Percentiles rank a stretch among this genome's conserved stretches.
phyloP scores from a whole-genome alignment of 2,888 invertebrate genomes.

The Exephanes ischioxanthus region DNA sequence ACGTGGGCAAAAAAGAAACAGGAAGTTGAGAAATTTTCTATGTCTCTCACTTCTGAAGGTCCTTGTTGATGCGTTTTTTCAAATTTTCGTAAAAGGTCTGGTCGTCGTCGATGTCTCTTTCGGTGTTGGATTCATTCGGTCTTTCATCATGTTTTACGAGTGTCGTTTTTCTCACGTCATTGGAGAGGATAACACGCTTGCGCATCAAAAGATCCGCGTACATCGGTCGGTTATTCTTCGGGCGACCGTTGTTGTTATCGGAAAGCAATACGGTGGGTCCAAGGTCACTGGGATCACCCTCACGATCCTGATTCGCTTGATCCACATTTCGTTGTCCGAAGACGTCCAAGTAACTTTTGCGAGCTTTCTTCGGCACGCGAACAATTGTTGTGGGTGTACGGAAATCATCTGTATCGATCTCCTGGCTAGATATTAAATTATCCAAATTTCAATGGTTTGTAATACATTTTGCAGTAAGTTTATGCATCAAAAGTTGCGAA shows the following conservation, averaged over 20 bases:
- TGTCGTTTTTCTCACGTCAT: not conserved
- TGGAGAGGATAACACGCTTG: slow-evolving; percentile 25
- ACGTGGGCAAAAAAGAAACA: no score
- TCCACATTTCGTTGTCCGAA: not conserved
- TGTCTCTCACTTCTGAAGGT: not conserved
- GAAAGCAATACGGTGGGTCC: not conserved
- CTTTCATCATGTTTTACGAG: not conserved
- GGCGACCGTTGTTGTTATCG: not conserved
- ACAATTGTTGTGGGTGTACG: not conserved
- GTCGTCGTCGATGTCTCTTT: not conserved
- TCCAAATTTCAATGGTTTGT: not conserved
- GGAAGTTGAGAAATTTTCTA: not conserved
- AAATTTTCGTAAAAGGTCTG: slow-evolving; percentile 15
- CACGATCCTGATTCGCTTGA: not conserved
- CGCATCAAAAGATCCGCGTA: not conserved
- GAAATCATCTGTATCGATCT: not conserved
- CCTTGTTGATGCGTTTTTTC: slow-evolving; percentile 6
- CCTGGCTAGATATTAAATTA: not conserved
- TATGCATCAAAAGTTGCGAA: not conserved
- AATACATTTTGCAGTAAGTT: not conserved
- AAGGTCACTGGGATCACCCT: no score
- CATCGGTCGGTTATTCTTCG: not conserved
- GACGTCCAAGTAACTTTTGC: not conserved
- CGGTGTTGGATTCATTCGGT: no score
- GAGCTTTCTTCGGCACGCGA: not conserved